Evolutionary conservation across 2,113 vertebrate genomes (phyloP).

Genomic region (Tragulus kanchil): DNA sequence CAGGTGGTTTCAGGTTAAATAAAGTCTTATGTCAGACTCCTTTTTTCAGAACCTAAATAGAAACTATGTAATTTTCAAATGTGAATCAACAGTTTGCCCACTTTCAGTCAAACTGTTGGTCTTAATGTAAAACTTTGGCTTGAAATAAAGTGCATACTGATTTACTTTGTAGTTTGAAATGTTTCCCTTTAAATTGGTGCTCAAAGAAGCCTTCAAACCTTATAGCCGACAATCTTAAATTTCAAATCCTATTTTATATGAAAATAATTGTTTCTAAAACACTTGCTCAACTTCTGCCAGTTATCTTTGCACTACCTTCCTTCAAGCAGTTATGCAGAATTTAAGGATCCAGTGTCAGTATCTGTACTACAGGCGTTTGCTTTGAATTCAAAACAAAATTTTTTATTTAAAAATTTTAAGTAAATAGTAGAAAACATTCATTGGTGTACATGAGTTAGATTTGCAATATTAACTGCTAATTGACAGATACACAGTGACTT

Average conservation of each 20-base stretch:
- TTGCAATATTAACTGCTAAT: slow-evolving; percentile 4
- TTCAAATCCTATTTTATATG: slow-evolving; percentile 22
- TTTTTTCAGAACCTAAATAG: slow-evolving; percentile 64
- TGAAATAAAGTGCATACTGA: slow-evolving; percentile 78
- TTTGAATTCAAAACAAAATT: slow-evolving; percentile 7
- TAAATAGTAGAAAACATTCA: slow-evolving; percentile 12
- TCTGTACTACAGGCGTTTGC: background rate
- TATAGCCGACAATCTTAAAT: slow-evolving; percentile 59
- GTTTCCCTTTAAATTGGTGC: slow-evolving; percentile 68
- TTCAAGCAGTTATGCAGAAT: slow-evolving; percentile 49
- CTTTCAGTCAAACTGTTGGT: slow-evolving; percentile 66
- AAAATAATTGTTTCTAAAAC: slow-evolving; percentile 43
- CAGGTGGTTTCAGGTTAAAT: slow-evolving; percentile 68
- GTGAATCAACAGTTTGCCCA: slow-evolving; percentile 68
- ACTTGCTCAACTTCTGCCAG: background rate
- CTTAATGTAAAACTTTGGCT: slow-evolving; percentile 76
- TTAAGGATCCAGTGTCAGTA: background rate
- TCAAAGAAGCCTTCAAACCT: background rate
- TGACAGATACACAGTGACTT: background rate
- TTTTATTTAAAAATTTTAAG: slow-evolving; percentile 50
- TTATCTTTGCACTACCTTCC: slow-evolving; percentile 5
- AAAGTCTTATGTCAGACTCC: slow-evolving; percentile 53
- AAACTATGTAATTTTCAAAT: slow-evolving; percentile 72
- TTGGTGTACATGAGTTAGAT: background rate
- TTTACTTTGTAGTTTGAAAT: slow-evolving; percentile 72